phyloP scores from a whole-genome alignment of 2,113 vertebrate genomes.

The Mirza zaza region DNA sequence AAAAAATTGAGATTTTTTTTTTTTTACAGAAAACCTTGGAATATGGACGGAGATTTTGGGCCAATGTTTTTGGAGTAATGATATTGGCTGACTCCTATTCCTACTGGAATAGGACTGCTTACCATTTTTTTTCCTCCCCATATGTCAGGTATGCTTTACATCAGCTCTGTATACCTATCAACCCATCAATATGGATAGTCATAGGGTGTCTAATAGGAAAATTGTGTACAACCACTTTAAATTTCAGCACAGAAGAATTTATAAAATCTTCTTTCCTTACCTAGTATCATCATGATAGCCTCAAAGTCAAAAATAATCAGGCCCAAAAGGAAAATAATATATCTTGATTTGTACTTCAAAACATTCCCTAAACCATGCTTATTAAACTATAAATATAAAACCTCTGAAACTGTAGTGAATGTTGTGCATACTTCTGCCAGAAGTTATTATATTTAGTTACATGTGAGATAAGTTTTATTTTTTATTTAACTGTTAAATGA shows the following conservation, averaged over 20 bases:
- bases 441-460: not conserved
- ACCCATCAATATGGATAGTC: slow-evolving; percentile 19
- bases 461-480: not conserved
- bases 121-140: not conserved
- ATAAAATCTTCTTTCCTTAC: not conserved
- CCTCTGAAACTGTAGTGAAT: not conserved
- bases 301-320: slow-evolving; percentile 53
- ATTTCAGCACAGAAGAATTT: slow-evolving; percentile 30
- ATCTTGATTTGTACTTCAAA: slow-evolving; percentile 40
- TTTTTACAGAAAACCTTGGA: not conserved
- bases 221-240: not conserved
- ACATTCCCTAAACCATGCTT: not conserved
- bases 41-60: not conserved
- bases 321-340: not conserved
- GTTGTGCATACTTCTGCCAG: not conserved
- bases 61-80: slow-evolving; percentile 27
- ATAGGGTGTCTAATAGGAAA: slow-evolving; percentile 65
- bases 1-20: slow-evolving; percentile 29
- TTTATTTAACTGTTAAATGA: not conserved
- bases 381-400: not conserved
- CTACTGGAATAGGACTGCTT: not conserved
- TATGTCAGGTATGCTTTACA: slow-evolving; percentile 54
- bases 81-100: not conserved
- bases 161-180: slow-evolving; percentile 53
- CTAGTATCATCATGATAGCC: slow-evolving; percentile 6